Percentiles rank a stretch among this genome's conserved stretches.
These are phyloP conservation scores for Pseudoatta argentina DNA, from an alignment of 1,140 invertebrate genomes.

Conservation along the genomic window DNA sequence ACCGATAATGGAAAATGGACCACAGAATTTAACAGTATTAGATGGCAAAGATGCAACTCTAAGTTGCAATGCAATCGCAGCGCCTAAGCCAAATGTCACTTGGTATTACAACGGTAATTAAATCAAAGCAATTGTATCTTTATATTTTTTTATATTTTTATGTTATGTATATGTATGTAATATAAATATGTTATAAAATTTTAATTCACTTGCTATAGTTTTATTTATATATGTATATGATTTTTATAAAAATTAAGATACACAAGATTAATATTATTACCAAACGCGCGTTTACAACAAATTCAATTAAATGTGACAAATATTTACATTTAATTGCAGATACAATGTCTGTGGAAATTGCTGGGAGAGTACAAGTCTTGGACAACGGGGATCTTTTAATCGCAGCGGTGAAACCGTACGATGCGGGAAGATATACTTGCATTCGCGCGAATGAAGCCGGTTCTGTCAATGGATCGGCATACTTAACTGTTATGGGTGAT, in stretches of 20 bases:
- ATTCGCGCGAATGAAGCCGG: conserved; percentile 95
- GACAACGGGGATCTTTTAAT: conserved; percentile 95
- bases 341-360: conserved; percentile 87
- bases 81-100: conserved; percentile 95
- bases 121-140: background rate
- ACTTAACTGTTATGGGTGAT: conserved; percentile 93
- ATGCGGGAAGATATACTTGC: conserved; percentile 96
- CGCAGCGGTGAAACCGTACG: conserved; percentile 92
- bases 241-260: conserved; percentile 20
- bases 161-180: conserved; percentile 48
- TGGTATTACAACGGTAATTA: conserved; percentile 95
- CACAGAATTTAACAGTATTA: conserved; percentile 94
- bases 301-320: background rate
- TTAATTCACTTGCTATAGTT: background rate
- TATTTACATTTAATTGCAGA: conserved; percentile 80
- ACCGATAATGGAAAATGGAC: conserved; percentile 93
- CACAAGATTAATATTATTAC: background rate
- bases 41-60: conserved; percentile 97
- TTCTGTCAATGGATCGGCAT: conserved; percentile 92
- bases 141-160: background rate
- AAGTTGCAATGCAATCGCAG: conserved; percentile 94
- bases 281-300: background rate
- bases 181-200: conserved; percentile 1
- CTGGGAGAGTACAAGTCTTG: conserved; percentile 93
- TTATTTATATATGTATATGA: background rate